Conservation (phyloP, 35 echinoderm and acorn worm genomes). For the Heliocidaris erythrogramma region DNA sequence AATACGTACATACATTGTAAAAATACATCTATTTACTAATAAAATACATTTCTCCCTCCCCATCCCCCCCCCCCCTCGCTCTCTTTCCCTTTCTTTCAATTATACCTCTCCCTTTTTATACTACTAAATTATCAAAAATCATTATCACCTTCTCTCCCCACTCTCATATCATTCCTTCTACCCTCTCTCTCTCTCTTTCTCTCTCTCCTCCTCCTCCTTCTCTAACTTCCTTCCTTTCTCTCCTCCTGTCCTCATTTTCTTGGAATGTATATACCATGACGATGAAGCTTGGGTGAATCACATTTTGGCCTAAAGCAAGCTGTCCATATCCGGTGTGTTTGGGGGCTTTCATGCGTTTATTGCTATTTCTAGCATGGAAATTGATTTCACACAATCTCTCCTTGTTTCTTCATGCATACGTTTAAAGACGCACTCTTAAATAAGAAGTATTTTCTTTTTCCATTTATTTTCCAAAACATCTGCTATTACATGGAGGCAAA, state of each 20-base stretch:
- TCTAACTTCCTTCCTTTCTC: neutral
- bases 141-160: neutral
- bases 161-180: neutral
- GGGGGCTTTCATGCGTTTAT: neutral
- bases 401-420: neutral
- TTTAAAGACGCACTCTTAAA: neutral
- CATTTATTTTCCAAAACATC: neutral
- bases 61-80: neutral
- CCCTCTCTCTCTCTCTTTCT: neutral
- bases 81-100: neutral
- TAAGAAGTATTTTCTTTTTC: neutral
- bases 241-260: neutral
- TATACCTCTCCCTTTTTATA: neutral
- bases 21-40: too few species aligned
- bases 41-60: neutral
- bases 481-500: too few species aligned
- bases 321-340: neutral
- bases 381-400: neutral
- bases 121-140: neutral
- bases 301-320: neutral
- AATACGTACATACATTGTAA: too few species aligned
- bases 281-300: constrained; percentile 1
- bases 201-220: neutral
- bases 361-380: neutral
- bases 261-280: constrained; percentile 1